Percentiles rank a stretch among this genome's conserved stretches.
Conservation (phyloP, 2,888 invertebrate species). For the Belgica antarctica region DNA sequence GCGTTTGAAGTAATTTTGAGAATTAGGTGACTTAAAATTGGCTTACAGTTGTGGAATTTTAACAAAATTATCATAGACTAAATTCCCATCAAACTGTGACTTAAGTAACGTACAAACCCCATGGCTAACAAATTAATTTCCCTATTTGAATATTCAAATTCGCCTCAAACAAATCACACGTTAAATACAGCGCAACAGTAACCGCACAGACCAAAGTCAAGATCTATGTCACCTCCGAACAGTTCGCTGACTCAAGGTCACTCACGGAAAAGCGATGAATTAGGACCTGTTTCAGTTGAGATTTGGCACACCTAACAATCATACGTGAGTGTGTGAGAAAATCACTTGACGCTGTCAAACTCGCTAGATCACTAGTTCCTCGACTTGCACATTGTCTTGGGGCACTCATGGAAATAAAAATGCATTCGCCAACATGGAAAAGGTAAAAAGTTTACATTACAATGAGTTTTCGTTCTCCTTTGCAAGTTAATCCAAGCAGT, state of each 20-base stretch:
- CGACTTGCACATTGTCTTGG: too few relatives aligned
- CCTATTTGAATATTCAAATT: background rate
- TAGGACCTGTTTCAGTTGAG: background rate
- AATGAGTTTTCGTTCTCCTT: background rate
- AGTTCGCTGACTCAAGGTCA: background rate
- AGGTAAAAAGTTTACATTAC: background rate
- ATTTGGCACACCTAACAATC: background rate
- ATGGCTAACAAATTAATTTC: too few relatives aligned
- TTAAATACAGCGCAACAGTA: constrained; percentile 1
- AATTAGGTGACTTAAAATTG: too few relatives aligned
- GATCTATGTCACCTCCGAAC: background rate
- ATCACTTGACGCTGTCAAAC: background rate
- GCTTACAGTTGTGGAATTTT: too few relatives aligned
- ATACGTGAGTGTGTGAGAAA: too few relatives aligned
- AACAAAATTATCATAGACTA: too few relatives aligned
- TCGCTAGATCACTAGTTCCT: too few relatives aligned
- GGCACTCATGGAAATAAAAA: too few relatives aligned
- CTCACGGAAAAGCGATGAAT: background rate
- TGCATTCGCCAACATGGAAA: too few relatives aligned
- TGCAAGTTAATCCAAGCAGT: background rate
- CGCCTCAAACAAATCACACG: background rate
- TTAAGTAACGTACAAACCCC: too few relatives aligned
- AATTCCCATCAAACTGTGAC: too few relatives aligned
- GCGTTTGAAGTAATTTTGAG: too few relatives aligned
- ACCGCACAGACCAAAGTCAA: background rate